Percentiles rank a stretch among this genome's conserved stretches.
These are phyloP conservation scores for Zaprionus ghesquierei DNA, from an alignment of 1,140 invertebrate species.

Conservation along the genomic window DNA sequence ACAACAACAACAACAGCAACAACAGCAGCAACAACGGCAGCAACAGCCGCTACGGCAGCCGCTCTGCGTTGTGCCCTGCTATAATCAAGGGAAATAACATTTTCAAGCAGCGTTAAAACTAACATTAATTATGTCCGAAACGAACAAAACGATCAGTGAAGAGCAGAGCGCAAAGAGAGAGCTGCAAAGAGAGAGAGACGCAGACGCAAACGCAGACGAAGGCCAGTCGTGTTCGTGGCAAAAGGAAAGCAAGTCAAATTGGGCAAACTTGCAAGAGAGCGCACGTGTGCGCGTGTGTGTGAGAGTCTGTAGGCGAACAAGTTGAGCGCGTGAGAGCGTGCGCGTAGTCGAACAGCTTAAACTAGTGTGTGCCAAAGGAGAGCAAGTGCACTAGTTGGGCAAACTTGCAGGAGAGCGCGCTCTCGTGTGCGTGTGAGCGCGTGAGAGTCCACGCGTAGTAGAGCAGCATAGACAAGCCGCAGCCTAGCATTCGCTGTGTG, in stretches of 20 bases:
- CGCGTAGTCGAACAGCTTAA: neutral
- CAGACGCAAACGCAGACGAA: neutral
- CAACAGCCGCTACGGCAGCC: slow-evolving; percentile 40
- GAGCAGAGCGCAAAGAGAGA: neutral
- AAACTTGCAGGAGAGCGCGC: too few relatives aligned
- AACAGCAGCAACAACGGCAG: slow-evolving; percentile 15
- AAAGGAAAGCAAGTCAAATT: slow-evolving; percentile 31
- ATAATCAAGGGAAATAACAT: slow-evolving; percentile 83
- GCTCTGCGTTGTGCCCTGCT: slow-evolving; percentile 63
- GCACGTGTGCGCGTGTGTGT: neutral
- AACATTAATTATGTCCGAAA: slow-evolving; percentile 82
- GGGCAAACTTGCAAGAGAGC: neutral
- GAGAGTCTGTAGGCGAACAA: neutral
- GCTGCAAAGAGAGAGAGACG: neutral
- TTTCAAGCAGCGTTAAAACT: slow-evolving; percentile 82
- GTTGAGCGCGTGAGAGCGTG: neutral
- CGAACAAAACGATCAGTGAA: slow-evolving; percentile 71
- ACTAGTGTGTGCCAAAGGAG: too few relatives aligned
- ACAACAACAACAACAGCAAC: slow-evolving; percentile 5
- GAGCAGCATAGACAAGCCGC: neutral
- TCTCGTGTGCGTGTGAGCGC: neutral
- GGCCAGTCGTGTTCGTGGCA: neutral
- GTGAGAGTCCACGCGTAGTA: neutral
- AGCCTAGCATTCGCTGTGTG: neutral
- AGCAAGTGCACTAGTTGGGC: neutral